Evolutionary conservation across 2,113 vertebrate species (phyloP).

Genomic region (Entelurus aequoreus): DNA sequence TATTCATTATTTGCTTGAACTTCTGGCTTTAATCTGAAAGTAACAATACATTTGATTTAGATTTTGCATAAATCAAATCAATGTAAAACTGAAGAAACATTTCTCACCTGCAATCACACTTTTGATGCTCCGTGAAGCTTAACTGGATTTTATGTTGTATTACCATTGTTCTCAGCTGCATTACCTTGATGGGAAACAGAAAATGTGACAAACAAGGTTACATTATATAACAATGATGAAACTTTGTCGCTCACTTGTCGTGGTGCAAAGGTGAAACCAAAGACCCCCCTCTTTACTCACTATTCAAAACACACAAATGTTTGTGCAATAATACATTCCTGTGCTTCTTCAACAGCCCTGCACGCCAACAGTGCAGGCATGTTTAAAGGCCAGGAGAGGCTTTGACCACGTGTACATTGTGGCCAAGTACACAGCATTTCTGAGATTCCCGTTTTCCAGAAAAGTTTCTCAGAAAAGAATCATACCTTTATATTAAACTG

Average conservation of each 20-base stretch:
- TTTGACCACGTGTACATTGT: conserved; percentile 15
- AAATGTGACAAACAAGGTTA: conserved; percentile 15
- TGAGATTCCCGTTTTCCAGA: conserved; percentile 14
- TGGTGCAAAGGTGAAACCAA: not conserved
- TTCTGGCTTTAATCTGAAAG: conserved; percentile 85
- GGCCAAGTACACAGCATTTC: conserved; percentile 31
- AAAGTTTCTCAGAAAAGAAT: no score
- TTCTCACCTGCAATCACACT: conserved; percentile 67
- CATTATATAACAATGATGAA: not conserved
- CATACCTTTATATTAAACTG: no score
- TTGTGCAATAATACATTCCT: not conserved
- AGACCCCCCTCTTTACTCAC: conserved; percentile 4
- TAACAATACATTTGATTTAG: conserved; percentile 1
- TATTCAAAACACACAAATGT: not conserved
- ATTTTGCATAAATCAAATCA: not conserved
- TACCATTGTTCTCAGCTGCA: conserved; percentile 42
- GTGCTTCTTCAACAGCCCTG: not conserved
- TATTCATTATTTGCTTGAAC: conserved; percentile 80
- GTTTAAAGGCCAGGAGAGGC: conserved; percentile 2
- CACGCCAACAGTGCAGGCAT: not conserved
- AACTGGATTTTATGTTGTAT: conserved; percentile 40
- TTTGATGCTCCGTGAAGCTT: conserved; percentile 65
- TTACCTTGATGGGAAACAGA: conserved; percentile 51
- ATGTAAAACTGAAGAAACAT: not conserved
- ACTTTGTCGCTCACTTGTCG: not conserved